Base-by-base conservation (phyloP, 1,140 invertebrate species). In the Drosophila lacteicornis region DNA sequence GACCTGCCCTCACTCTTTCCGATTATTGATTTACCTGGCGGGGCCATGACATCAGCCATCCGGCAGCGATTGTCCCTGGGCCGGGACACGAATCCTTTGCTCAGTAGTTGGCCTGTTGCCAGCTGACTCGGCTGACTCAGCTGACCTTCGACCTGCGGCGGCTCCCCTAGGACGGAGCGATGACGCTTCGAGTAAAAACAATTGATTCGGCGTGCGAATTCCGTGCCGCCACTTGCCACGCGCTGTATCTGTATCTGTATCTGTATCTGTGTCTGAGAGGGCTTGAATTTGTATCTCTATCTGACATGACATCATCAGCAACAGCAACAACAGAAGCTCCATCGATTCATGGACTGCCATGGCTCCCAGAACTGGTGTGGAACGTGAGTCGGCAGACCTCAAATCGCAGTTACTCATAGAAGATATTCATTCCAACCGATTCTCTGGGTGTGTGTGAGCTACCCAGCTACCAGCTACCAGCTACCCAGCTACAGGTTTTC, bases 251-350 rank as follows among this genome's bases (percentile, higher is more conserved):
- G 45, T 55, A 49, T 58, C 15, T 51, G 46, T 71, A 65, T 40
- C 49, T 80, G 46, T 71, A 65, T 40, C 49, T 80, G 45, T 49
- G 17, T 67, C 66, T 27, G n/a, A 62, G 38, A 40, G 36, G 30
- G 38, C 33, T 40, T 17, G 51, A 38, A 36, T 62, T 57, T 78
- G 75, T 78, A 62, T 70, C 75, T 57, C 50, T 40, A 40, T 56
- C 53, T 40, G 36, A 61, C 61, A 86, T 86, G 83, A 86, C 83
- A 86, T 86, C 83, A 86, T 88, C 84, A 62, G 42, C 75, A 68
- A 19, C 55, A 78, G 30, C 36, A 55, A 8, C 25, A 33, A 42
- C 50, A 71, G 46, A 27, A 40, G 42, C 47, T 49, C 67, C 60
- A 82, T 82, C 80, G 80, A 74, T 82, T 73, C 74, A 47, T 42